Evolutionary conservation across 2,797 vertebrate species (phyloP).

Genomic region (Emydoidea blandingii): DNA sequence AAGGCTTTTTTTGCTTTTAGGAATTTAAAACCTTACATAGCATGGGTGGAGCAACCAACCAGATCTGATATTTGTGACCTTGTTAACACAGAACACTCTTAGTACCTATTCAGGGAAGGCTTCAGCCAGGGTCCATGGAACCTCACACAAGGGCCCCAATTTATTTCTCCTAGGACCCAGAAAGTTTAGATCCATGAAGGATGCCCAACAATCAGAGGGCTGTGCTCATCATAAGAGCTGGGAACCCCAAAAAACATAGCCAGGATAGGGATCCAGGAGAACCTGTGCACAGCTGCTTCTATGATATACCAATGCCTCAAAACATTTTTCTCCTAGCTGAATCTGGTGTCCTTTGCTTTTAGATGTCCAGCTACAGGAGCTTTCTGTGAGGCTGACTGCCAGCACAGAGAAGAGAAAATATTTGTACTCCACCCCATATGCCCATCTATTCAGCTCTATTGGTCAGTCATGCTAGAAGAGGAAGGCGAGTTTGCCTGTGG

Average conservation of each 20-base stretch:
- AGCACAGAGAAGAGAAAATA: background rate
- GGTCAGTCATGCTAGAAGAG: background rate
- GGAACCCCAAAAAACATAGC: background rate
- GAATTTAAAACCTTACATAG: background rate
- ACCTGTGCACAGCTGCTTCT: background rate
- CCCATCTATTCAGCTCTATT: background rate
- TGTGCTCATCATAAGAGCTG: background rate
- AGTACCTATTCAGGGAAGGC: background rate
- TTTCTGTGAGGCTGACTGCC: background rate
- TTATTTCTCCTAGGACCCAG: background rate
- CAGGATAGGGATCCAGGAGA: background rate
- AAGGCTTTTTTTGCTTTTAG: background rate
- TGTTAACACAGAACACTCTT: background rate
- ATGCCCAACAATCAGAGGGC: background rate
- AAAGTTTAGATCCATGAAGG: background rate
- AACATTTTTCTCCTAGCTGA: background rate
- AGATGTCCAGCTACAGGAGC: background rate
- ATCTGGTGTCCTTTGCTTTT: background rate
- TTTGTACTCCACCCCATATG: background rate
- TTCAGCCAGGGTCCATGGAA: background rate
- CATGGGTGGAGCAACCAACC: background rate
- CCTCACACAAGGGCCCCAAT: background rate
- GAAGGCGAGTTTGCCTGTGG: background rate
- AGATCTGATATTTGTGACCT: background rate
- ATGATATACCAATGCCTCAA: background rate